Conservation (phyloP, 1,140 invertebrate genomes). For the Rhyzopertha dominica region DNA sequence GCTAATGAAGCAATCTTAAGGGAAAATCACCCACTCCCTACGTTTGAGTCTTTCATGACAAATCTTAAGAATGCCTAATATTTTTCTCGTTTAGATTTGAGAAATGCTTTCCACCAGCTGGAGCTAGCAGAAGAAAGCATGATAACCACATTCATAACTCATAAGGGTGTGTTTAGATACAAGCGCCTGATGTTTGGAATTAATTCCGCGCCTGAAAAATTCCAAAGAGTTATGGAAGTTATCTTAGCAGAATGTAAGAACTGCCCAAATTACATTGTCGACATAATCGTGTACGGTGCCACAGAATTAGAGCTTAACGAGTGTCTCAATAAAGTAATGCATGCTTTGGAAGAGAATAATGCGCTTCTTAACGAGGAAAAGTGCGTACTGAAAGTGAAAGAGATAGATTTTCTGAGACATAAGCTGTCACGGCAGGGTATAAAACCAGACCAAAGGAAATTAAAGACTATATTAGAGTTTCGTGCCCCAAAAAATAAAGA, state of each 20-base stretch:
- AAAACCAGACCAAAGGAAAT: constrained; percentile 15
- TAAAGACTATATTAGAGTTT: constrained; percentile 19
- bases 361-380: constrained; percentile 30
- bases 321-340: constrained; percentile 10
- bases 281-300: constrained; percentile 15
- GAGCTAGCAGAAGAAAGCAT: constrained; percentile 23
- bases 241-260: constrained; percentile 10
- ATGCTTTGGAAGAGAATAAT: constrained; percentile 17
- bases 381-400: constrained; percentile 20
- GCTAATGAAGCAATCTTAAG: too few species aligned
- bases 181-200: constrained; percentile 37
- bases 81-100: constrained; percentile 21
- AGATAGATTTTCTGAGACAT: constrained; percentile 22
- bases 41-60: too few species aligned
- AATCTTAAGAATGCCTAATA: too few species aligned
- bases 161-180: constrained; percentile 39
- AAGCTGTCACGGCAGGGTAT: constrained; percentile 18
- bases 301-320: constrained; percentile 15
- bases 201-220: constrained; percentile 19
- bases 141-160: constrained; percentile 42
- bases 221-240: constrained; percentile 14
- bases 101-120: constrained; percentile 17
- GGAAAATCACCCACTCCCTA: too few species aligned
- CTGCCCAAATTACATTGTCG: constrained; percentile 20
- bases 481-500: constrained; percentile 20